These are phyloP conservation scores for Syngnathus typhle DNA, from an alignment of 2,113 vertebrate genomes.

Conservation along the genomic window DNA sequence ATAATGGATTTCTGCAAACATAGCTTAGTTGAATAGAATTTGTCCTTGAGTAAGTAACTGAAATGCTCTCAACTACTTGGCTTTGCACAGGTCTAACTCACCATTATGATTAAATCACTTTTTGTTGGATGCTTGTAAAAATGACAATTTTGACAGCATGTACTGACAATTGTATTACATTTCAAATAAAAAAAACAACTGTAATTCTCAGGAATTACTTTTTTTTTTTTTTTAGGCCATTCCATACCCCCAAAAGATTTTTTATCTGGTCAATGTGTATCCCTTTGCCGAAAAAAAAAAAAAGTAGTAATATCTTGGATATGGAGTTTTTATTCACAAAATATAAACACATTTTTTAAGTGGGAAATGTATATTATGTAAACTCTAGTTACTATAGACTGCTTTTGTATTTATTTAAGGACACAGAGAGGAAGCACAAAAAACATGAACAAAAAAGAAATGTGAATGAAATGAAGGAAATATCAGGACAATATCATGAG, in stretches of 20 bases:
- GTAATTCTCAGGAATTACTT: too few species aligned
- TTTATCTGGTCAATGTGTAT: not conserved
- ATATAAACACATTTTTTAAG: too few species aligned
- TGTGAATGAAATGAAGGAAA: not conserved
- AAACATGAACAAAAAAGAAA: not conserved
- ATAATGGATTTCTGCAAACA: not conserved
- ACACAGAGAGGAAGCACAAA: not conserved
- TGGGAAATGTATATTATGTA: not conserved
- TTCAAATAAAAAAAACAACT: not conserved
- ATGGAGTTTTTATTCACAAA: not conserved
- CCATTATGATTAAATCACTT: too few species aligned
- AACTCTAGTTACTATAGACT: not conserved
- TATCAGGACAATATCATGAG: not conserved
- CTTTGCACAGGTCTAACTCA: too few species aligned
- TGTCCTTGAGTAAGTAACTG: not conserved
- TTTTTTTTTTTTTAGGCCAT: too few species aligned
- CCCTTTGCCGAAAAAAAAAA: too few species aligned
- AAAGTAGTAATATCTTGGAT: too few species aligned
- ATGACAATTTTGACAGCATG: too few species aligned
- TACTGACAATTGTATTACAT: too few species aligned
- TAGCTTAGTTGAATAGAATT: not conserved
- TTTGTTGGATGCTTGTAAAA: too few species aligned
- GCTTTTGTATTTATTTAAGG: not conserved
- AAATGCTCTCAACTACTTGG: not conserved
- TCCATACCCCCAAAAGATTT: too few species aligned